phyloP scores from a whole-genome alignment of 64 coral and sea anemone species.

The Porites lutea region DNA sequence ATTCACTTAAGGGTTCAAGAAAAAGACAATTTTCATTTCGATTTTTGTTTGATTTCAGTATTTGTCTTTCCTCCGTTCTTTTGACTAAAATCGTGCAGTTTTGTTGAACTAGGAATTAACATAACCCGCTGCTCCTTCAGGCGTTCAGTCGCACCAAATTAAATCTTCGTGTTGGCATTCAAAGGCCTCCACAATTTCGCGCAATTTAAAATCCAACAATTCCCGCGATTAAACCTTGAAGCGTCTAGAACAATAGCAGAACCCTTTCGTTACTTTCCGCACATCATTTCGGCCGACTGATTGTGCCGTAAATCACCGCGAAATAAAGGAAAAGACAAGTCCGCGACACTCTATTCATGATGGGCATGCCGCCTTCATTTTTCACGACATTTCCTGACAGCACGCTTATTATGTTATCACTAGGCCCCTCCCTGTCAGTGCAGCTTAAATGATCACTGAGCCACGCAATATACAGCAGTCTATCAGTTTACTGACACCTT shows the following conservation, averaged over 20 bases:
- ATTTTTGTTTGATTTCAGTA: slow-evolving; percentile 28
- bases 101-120: slow-evolving; percentile 59
- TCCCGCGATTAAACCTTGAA: slow-evolving; percentile 16
- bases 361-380: slow-evolving; percentile 26
- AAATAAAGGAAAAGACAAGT: slow-evolving; percentile 28
- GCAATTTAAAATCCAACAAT: slow-evolving; percentile 12
- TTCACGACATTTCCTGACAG: slow-evolving; percentile 54
- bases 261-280: slow-evolving; percentile 16
- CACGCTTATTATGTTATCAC: slow-evolving; percentile 55
- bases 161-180: slow-evolving; percentile 30
- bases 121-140: slow-evolving; percentile 27
- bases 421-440: slow-evolving; percentile 39
- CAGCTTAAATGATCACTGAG: slow-evolving; percentile 14
- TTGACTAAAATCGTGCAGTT: slow-evolving; percentile 34
- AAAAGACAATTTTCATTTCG: neutral
- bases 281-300: slow-evolving; percentile 17
- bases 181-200: neutral
- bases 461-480: neutral
- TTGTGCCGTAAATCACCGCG: neutral
- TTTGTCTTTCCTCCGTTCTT: slow-evolving; percentile 17
- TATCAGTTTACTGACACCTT: slow-evolving; percentile 9
- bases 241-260: neutral
- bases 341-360: slow-evolving; percentile 4
- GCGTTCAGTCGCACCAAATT: slow-evolving; percentile 24
- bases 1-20: neutral